These are phyloP conservation scores for Plestiodon gilberti DNA, from an alignment of 2,113 vertebrate species.

Conservation along the genomic window DNA sequence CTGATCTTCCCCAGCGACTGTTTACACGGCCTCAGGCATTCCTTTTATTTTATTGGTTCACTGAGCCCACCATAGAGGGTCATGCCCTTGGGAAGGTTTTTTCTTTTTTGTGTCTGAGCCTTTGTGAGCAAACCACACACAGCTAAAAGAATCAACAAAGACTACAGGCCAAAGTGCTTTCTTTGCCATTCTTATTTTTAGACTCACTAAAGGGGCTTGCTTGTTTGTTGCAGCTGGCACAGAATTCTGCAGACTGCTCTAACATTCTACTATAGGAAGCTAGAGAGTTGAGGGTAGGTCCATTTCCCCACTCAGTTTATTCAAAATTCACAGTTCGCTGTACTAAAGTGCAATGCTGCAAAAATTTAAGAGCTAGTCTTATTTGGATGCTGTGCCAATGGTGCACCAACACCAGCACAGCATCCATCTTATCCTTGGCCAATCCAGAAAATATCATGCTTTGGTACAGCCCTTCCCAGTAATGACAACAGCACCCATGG, in stretches of 20 bases:
- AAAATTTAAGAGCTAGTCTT: too few species aligned
- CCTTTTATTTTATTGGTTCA: conserved; percentile 29
- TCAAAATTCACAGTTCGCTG: too few species aligned
- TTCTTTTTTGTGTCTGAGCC: background rate
- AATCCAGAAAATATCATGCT: background rate
- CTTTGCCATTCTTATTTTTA: rapidly evolving
- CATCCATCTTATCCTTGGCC: background rate
- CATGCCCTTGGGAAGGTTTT: background rate
- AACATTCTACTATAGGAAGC: conserved; percentile 6
- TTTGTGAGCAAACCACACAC: background rate
- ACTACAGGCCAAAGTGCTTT: background rate
- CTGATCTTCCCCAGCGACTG: background rate
- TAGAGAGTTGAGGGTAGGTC: background rate
- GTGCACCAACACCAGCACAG: too few species aligned
- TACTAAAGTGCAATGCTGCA: background rate
- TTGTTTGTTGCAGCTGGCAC: conserved; percentile 10
- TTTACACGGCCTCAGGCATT: conserved; percentile 13
- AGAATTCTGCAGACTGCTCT: background rate
- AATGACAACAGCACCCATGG: too few species aligned
- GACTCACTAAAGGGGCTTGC: background rate
- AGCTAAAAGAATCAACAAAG: background rate
- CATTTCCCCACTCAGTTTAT: background rate
- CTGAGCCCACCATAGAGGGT: background rate
- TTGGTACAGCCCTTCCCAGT: too few species aligned
- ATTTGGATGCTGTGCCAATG: background rate